Evolutionary conservation across 2,888 invertebrate genomes (phyloP).

Genomic region (Neuroscelio doddi): DNA sequence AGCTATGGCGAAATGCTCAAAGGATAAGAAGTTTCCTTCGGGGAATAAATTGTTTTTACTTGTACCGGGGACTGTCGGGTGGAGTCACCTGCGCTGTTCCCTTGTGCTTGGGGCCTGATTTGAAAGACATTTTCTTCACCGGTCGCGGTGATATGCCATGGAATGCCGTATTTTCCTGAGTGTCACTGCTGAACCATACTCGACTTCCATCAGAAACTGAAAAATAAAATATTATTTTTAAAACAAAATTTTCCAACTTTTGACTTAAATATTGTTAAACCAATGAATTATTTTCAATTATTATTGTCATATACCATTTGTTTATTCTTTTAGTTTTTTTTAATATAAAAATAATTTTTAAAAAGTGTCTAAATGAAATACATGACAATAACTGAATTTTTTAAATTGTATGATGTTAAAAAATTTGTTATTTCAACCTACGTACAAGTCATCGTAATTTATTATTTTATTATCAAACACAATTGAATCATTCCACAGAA

Average conservation of each 20-base stretch:
- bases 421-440: too few relatives aligned
- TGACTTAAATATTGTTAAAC: background rate
- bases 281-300: background rate
- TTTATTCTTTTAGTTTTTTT: too few relatives aligned
- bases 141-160: slow-evolving; percentile 80
- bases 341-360: too few relatives aligned
- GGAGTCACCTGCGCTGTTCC: slow-evolving; percentile 65
- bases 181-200: slow-evolving; percentile 74
- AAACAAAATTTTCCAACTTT: background rate
- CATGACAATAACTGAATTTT: background rate
- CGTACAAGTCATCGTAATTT: too few relatives aligned
- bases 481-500: too few relatives aligned
- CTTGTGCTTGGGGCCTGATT: slow-evolving; percentile 74
- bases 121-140: slow-evolving; percentile 79
- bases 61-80: slow-evolving; percentile 70
- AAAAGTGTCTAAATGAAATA: slow-evolving; percentile 1
- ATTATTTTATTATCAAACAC: too few relatives aligned
- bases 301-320: too few relatives aligned
- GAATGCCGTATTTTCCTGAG: slow-evolving; percentile 65
- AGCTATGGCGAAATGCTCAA: too few relatives aligned
- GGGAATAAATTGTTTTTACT: slow-evolving; percentile 50
- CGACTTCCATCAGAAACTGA: slow-evolving; percentile 71
- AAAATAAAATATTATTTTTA: slow-evolving; percentile 25
- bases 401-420: too few relatives aligned
- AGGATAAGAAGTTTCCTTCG: background rate